Base-by-base conservation (phyloP, 2,797 vertebrate genomes). In the Gorsachius magnificus region DNA sequence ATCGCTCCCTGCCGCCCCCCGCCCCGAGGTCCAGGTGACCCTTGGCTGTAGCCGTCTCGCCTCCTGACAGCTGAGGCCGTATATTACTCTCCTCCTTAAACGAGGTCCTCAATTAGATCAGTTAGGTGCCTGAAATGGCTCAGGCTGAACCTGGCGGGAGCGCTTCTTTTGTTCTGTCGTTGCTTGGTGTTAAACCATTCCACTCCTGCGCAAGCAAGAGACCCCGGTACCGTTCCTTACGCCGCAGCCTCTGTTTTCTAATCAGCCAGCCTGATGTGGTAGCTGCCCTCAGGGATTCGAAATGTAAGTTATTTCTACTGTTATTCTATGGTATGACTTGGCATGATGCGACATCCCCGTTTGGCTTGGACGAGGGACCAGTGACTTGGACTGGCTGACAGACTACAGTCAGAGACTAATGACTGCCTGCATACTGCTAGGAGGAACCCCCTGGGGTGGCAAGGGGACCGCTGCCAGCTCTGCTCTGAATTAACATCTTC, bases 401-500 rank as follows among this genome's bases (percentile, higher is more conserved):
- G 92, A 72, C 76, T 93, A 54, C 83, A 96, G 93, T 90, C 81
- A 58, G 84, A 95, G 84, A 79, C 93, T 93, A 86, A 89, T 93
- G 94, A 95, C 91, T 96, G 96, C 83, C 76, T 93, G 95, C 93
- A 81, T 78, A 81, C 84, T 96, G 93, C 92, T 92, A 80, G 84
- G 82, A 94, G 91, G 95, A 95, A 94, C 87, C 95, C 93, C 96
- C 90, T 89, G 91, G 92, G 72, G 95, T 90, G 83, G 25, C 82
- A 57, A 72, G 57, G 70, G 69, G 87, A 95, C 76, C 0, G 28
- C 84, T 92, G 96, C 95, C 95, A 96, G 84, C 89, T 94, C 90
- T 93, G 92, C 87, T 95, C 95, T 93, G 90, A 87, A 87, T 96
- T 95, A 95, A 96, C 90, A 93, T 96, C 92, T 94, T 94, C 84